These are phyloP conservation scores for Atopsyche davidsoni DNA, from an alignment of 1,140 invertebrate species.

Conservation along the genomic window DNA sequence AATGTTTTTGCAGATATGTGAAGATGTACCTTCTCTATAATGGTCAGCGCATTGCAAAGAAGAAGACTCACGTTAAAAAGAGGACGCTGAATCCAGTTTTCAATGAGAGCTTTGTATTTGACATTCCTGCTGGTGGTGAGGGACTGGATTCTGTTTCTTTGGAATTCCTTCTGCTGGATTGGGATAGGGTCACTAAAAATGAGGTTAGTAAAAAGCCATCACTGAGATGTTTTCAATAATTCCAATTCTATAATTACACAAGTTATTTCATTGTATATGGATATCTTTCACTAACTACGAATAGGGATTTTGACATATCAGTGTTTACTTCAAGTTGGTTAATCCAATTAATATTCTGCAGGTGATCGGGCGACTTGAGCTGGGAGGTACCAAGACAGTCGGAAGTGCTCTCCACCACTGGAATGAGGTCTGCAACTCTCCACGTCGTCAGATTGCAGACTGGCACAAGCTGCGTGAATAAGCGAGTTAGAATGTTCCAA, in stretches of 20 bases:
- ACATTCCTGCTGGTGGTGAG: conserved; percentile 60
- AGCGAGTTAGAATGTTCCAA: no score
- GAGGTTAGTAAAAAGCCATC: conserved; percentile 59
- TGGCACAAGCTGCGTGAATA: conserved; percentile 95
- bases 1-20: conserved; percentile 56
- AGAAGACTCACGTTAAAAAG: conserved; percentile 99
- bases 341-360: conserved; percentile 36
- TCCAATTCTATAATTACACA: no score
- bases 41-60: conserved; percentile 95
- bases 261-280: no score
- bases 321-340: conserved; percentile 3
- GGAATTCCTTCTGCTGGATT: conserved; percentile 90
- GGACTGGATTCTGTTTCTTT: conserved; percentile 80
- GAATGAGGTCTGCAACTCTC: conserved; percentile 93
- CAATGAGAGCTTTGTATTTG: conserved; percentile 93
- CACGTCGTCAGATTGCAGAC: conserved; percentile 94
- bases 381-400: conserved; percentile 72
- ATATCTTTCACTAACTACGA: no score
- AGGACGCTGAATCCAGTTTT: conserved; percentile 96
- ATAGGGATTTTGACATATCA: not conserved
- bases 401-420: conserved; percentile 87
- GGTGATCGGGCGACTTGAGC: conserved; percentile 90
- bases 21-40: conserved; percentile 97
- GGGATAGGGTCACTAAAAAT: conserved; percentile 96
- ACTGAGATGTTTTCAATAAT: conserved; percentile 10